These are phyloP conservation scores for Ctenomys sociabilis DNA, from an alignment of 2,113 vertebrate species.

Conservation along the genomic window DNA sequence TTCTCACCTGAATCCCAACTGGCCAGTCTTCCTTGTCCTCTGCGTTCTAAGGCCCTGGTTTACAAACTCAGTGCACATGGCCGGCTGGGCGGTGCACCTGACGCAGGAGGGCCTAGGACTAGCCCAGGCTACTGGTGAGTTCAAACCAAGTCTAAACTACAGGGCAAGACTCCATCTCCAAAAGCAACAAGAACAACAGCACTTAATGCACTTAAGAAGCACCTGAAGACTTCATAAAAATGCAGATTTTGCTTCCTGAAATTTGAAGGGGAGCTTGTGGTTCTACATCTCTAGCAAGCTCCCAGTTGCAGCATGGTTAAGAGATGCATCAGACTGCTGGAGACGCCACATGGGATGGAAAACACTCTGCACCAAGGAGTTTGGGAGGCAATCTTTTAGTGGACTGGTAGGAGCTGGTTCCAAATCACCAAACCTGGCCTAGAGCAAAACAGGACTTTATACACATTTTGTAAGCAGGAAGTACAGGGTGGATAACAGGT, in stretches of 20 bases:
- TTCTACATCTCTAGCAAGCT: neutral
- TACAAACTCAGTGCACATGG: neutral
- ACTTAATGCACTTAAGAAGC: neutral
- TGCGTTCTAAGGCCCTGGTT: neutral
- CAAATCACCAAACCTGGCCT: too few species aligned
- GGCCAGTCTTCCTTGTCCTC: neutral
- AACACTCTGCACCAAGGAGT: too few species aligned
- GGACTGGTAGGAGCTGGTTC: too few species aligned
- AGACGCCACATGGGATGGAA: too few species aligned
- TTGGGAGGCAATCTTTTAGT: too few species aligned
- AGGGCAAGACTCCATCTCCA: neutral
- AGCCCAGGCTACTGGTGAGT: neutral
- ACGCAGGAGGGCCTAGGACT: neutral
- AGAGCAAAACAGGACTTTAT: too few species aligned
- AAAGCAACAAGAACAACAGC: neutral
- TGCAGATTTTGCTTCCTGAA: neutral
- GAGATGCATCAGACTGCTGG: neutral
- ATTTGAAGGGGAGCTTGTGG: neutral
- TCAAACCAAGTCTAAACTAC: neutral
- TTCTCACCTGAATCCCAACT: neutral
- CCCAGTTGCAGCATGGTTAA: neutral
- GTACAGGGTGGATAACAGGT: too few species aligned
- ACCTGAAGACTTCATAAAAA: neutral
- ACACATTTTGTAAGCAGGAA: too few species aligned
- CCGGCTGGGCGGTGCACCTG: neutral